Base-by-base conservation (phyloP, 2,888 invertebrate genomes). In the Stomorhina lunata region DNA sequence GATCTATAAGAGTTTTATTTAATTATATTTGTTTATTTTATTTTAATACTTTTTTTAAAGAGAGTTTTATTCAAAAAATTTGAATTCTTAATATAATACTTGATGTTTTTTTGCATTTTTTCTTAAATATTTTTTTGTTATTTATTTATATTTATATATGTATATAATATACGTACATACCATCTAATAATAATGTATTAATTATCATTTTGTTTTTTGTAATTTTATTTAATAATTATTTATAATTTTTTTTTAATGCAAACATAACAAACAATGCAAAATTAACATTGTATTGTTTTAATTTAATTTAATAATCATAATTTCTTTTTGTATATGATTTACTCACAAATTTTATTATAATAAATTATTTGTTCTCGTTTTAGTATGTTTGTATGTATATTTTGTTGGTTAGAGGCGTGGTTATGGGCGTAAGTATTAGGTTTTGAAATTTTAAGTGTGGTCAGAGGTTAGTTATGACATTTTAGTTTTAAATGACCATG, bases 131-230 rank as follows among this genome's bases (percentile, higher is more conserved):
- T 71, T 59, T 55, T 75, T 40, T 73, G 29, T 57, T 55, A 37
- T 43, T 55, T 48, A 27, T 53, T 55, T 55, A 55, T 68, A 43
- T 59, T 48, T 29, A 63, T 34, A 37, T 69, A 79, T 69, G 79
- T 82, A 69, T 75, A 79, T 82, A 79, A 79, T 79, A 81, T 78
- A 72, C 78, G 75, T 78, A 79, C 75, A 82, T 76, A 80, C 80
- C 75, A 61, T 71, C 59, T 82, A 82, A 71, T 79, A 78, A 81
- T 79, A 73, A 68, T 76, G 20, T 66, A 48, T 68, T 76, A 57
- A 66, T 73, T 53, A 63, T 37, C 12, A 32, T 32, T 50, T 68
- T 15, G n/a, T n/a, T n/a, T 50, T 43, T 63, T 48, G 57, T 57
- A 17, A 50, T 63, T 69, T 34, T 63, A 10, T 75, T 63, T 71